phyloP scores from a whole-genome alignment of 1,140 invertebrate genomes.

The Papilio glaucus region DNA sequence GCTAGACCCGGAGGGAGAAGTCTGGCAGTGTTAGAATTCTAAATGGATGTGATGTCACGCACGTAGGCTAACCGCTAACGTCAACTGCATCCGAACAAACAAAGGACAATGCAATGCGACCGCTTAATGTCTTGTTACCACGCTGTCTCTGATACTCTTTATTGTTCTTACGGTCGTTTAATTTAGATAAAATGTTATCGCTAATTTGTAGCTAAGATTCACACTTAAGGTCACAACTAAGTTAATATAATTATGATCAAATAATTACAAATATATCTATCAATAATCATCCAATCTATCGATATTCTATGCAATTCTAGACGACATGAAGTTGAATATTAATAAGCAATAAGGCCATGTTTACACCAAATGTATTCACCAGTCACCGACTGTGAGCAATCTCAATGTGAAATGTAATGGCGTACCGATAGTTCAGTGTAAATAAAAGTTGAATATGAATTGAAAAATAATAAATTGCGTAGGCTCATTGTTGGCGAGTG shows the following conservation, averaged over 20 bases:
- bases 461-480: no score
- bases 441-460: no score
- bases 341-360: no score
- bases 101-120: background rate
- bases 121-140: background rate
- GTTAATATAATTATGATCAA: background rate
- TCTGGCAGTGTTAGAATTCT: background rate
- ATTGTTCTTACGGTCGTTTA: background rate
- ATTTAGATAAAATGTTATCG: background rate
- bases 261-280: background rate
- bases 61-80: constrained; percentile 16
- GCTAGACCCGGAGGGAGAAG: background rate
- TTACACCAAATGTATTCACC: no score
- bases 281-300: no score
- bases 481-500: no score
- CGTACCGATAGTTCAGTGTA: no score
- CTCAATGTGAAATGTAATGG: no score
- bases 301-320: no score
- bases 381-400: no score
- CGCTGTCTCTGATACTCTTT: constrained; percentile 2
- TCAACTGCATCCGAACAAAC: constrained; percentile 4
- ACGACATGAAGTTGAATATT: no score
- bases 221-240: background rate
- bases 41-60: constrained; percentile 14
- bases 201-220: no score